phyloP scores from a whole-genome alignment of 2,113 vertebrate species.

The Pogona vitticeps region DNA sequence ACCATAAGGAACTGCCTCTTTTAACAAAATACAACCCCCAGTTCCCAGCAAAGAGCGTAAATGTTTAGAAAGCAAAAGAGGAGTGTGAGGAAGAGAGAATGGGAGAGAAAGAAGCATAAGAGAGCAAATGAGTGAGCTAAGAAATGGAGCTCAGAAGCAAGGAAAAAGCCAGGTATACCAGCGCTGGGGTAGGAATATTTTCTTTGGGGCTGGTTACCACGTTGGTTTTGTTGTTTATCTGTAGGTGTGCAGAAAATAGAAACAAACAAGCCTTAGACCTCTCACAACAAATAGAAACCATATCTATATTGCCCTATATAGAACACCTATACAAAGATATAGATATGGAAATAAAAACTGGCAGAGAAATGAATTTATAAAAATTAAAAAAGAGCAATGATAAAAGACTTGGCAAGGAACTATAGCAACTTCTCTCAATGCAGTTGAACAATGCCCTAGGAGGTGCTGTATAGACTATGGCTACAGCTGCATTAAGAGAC shows the following conservation, averaged over 20 bases:
- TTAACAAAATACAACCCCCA: slow-evolving; percentile 43
- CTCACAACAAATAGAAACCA: slow-evolving; percentile 20
- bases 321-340: slow-evolving; percentile 60
- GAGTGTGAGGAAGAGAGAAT: slow-evolving; percentile 62
- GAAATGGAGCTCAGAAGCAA: slow-evolving; percentile 64
- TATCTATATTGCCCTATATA: slow-evolving; percentile 63
- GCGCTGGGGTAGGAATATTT: slow-evolving; percentile 90
- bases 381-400: slow-evolving; percentile 32
- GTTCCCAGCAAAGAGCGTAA: slow-evolving; percentile 46
- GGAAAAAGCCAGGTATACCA: slow-evolving; percentile 90
- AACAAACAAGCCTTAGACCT: slow-evolving; percentile 82
- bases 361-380: slow-evolving; percentile 59
- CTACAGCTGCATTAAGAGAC: slow-evolving; percentile 38
- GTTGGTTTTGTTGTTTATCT: slow-evolving; percentile 99
- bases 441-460: not conserved
- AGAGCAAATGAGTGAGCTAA: slow-evolving; percentile 52
- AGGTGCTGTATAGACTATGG: slow-evolving; percentile 7
- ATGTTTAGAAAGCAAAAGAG: slow-evolving; percentile 67
- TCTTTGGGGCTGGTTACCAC: slow-evolving; percentile 98
- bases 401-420: not conserved
- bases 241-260: slow-evolving; percentile 87
- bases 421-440: slow-evolving; percentile 36
- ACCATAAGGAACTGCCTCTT: slow-evolving; percentile 61
- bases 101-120: slow-evolving; percentile 50
- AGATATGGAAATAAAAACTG: slow-evolving; percentile 71